Evolutionary conservation across 1,140 invertebrate genomes (phyloP).

Genomic region (Sycophila sp.): DNA sequence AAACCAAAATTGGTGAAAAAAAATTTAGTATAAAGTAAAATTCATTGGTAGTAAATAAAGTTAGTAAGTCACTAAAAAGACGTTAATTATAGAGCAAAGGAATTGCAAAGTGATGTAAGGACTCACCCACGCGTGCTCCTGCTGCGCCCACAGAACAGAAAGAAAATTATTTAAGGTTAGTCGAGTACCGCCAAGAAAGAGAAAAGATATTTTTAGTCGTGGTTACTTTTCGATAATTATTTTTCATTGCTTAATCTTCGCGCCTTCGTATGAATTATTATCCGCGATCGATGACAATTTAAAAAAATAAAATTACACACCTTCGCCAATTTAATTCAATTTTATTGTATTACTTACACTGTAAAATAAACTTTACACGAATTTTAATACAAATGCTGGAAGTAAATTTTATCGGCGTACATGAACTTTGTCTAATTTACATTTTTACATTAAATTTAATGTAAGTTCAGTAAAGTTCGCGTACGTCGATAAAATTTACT

Average conservation of each 20-base stretch:
- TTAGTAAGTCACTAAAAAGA: background rate
- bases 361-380: no score
- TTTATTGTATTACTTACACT: no score
- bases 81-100: slow-evolving; percentile 7
- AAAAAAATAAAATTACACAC: no score
- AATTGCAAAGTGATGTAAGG: slow-evolving; percentile 15
- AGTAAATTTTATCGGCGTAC: no score
- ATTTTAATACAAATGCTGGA: no score
- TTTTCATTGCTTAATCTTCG: background rate
- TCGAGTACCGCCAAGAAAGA: slow-evolving; percentile 48
- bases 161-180: slow-evolving; percentile 58
- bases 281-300: no score
- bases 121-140: slow-evolving; percentile 66
- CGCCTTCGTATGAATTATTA: no score
- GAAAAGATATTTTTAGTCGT: slow-evolving; percentile 11
- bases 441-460: no score
- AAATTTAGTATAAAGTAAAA: background rate
- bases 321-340: no score
- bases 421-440: no score
- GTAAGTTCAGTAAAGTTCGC: no score
- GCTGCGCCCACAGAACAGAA: slow-evolving; percentile 55
- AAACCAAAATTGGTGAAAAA: background rate
- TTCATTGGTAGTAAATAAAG: slow-evolving; percentile 4
- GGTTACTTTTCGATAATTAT: background rate
- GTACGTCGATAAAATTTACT: no score